A percentile compares a stretch with the other conserved stretches of the same genome.
These are phyloP conservation scores for Nasonia vitripennis DNA, from an alignment of 1,140 invertebrate genomes.

Conservation along the genomic window DNA sequence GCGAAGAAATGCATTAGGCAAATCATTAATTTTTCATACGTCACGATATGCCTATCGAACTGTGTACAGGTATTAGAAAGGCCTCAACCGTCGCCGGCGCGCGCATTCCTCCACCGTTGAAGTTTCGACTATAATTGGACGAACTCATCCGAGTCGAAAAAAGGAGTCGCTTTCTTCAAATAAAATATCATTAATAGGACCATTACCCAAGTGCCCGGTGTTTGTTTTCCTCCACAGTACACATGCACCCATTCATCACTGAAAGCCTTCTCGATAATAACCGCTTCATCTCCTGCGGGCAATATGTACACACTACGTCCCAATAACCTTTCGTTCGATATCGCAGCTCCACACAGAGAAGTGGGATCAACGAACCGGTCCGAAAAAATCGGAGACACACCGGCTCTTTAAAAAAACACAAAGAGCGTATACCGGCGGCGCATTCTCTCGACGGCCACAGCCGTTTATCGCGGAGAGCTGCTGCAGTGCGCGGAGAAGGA, in stretches of 20 bases:
- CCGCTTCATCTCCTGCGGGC: no score
- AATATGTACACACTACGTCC: not conserved
- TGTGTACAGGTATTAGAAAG: not conserved
- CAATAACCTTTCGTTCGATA: not conserved
- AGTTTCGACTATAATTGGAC: not conserved
- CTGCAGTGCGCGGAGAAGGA: not conserved
- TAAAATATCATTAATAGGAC: not conserved
- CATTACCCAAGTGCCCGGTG: not conserved
- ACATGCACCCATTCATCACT: not conserved
- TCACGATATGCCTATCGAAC: not conserved
- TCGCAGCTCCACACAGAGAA: no score
- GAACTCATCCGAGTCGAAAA: not conserved
- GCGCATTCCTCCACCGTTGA: not conserved
- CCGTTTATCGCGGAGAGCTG: no score
- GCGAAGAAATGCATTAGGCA: not conserved
- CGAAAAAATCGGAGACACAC: slow-evolving; percentile 2
- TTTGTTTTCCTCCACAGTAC: not conserved
- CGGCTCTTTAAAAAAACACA: not conserved
- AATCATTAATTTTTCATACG: not conserved
- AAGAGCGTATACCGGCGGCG: not conserved
- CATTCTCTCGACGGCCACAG: not conserved
- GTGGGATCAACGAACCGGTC: not conserved
- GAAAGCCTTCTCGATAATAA: not conserved
- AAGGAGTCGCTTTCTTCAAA: not conserved
- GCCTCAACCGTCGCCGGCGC: not conserved